Conservation (phyloP, 2,113 vertebrate genomes). For the Passer domesticus region DNA sequence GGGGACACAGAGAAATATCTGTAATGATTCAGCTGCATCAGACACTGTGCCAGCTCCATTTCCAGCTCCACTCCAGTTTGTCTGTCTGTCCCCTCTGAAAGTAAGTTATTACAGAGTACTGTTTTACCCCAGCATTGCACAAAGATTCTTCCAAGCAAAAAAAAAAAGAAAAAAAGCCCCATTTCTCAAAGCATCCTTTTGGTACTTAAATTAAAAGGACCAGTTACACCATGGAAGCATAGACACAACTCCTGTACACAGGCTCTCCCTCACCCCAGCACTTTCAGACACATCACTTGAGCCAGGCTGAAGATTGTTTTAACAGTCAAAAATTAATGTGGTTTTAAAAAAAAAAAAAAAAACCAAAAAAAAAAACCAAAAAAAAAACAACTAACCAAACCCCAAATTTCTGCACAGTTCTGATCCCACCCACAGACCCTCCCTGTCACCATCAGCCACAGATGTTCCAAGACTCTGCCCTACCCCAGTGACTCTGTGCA, state of each 20-base stretch:
- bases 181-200: background rate
- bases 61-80: background rate
- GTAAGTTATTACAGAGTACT: background rate
- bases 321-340: background rate
- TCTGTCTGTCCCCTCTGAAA: background rate
- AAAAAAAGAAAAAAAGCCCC: accelerated
- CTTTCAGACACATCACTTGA: background rate
- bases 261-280: background rate
- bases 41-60: background rate
- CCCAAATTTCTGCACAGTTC: background rate
- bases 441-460: background rate
- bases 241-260: accelerated
- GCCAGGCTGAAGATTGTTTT: background rate
- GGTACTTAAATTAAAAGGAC: background rate
- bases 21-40: background rate
- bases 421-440: background rate
- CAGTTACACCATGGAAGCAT: background rate
- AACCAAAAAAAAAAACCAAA: too few species aligned
- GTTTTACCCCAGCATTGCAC: background rate
- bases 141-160: background rate
- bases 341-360: background rate
- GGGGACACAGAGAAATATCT: background rate
- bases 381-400: background rate
- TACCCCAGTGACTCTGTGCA: accelerated
- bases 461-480: background rate